phyloP scores from a whole-genome alignment of 2,113 vertebrate genomes.

The Leucosticte australis region DNA sequence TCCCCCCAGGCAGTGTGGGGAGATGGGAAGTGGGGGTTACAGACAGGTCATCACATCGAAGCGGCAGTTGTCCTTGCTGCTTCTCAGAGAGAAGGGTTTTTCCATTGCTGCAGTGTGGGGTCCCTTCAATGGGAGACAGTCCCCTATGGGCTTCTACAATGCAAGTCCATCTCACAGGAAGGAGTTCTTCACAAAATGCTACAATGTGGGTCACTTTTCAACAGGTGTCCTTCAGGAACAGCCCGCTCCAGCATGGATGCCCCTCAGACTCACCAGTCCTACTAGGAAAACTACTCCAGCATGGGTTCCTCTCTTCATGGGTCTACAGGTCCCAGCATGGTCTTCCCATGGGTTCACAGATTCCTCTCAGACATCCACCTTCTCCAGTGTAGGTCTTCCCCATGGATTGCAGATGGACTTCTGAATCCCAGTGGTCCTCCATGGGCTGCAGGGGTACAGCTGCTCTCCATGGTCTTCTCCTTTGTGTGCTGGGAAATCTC shows the following conservation, averaged over 20 bases:
- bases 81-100: background rate
- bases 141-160: no score
- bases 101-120: background rate
- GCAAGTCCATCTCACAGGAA: background rate
- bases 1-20: background rate
- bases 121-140: background rate
- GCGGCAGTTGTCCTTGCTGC: accelerated
- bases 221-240: background rate
- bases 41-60: background rate
- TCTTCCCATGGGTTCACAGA: background rate
- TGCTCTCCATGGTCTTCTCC: background rate
- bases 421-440: background rate
- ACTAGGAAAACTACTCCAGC: background rate
- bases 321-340: background rate
- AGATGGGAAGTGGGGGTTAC: background rate
- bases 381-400: background rate
- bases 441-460: background rate
- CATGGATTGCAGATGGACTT: background rate
- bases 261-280: background rate
- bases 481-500: background rate
- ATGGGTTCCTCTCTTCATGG: background rate
- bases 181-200: background rate
- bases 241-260: background rate
- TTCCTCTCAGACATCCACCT: background rate
- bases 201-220: background rate